Conservation (phyloP, 2,888 invertebrate genomes). For the Drosophila testacea region DNA sequence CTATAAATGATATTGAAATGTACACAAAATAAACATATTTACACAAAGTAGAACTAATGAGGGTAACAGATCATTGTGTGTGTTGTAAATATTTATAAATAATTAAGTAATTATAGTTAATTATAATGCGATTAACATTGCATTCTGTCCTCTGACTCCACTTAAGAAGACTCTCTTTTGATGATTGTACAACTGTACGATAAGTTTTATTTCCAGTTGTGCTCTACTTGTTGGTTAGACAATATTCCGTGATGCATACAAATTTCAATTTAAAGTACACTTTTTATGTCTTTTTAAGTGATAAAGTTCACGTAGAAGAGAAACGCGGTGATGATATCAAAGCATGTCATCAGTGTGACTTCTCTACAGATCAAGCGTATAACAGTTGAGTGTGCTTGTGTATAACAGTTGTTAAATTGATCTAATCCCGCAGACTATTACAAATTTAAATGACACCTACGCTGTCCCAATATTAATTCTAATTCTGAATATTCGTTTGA, state of each 20-base stretch:
- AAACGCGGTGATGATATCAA: slow-evolving; percentile 45
- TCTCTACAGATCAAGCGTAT: slow-evolving; percentile 2
- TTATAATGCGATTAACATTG: background rate
- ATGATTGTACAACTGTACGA: background rate
- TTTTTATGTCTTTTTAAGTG: slow-evolving; percentile 73
- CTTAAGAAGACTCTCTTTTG: slow-evolving; percentile 4
- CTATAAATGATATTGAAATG: background rate
- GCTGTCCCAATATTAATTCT: background rate
- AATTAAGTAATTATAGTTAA: slow-evolving; percentile 6
- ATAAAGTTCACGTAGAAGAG: slow-evolving; percentile 37
- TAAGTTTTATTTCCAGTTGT: slow-evolving; percentile 16
- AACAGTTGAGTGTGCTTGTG: slow-evolving; percentile 1
- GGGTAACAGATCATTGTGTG: slow-evolving; percentile 2
- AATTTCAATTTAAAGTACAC: slow-evolving; percentile 59
- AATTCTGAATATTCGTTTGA: background rate
- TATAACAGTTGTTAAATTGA: slow-evolving; percentile 19
- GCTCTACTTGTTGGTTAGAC: background rate
- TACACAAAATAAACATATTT: slow-evolving; percentile 1
- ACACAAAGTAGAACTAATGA: slow-evolving; percentile 47
- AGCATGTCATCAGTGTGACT: slow-evolving; percentile 43
- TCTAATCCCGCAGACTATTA: slow-evolving; percentile 5
- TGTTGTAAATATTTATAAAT: background rate
- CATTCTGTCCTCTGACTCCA: slow-evolving; percentile 4
- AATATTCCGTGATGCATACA: slow-evolving; percentile 50
- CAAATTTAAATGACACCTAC: slow-evolving; percentile 29